Evolutionary conservation across 2,113 vertebrate species (phyloP).

Genomic region (Gasterosteus nipponicus): DNA sequence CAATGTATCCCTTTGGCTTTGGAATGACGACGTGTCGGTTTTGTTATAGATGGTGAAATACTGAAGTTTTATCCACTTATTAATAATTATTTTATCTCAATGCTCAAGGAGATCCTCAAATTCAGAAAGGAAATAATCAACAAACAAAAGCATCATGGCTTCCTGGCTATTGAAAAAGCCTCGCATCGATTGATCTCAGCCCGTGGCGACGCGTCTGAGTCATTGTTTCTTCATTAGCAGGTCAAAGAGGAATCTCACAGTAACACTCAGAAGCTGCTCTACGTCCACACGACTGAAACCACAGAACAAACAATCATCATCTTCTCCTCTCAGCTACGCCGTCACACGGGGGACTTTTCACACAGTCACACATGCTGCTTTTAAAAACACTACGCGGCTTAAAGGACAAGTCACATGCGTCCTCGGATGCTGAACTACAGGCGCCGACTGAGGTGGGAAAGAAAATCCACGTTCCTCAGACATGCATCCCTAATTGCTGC

Average conservation of each 20-base stretch:
- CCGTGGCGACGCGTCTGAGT: neutral
- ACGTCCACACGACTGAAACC: neutral
- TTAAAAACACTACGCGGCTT: neutral
- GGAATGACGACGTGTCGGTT: neutral
- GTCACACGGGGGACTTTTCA: neutral
- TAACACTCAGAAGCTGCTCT: neutral
- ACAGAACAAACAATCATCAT: neutral
- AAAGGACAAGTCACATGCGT: neutral
- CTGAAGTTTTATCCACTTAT: neutral
- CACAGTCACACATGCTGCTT: neutral
- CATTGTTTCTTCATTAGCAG: constrained; percentile 43
- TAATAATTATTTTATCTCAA: neutral
- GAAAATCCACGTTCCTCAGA: neutral
- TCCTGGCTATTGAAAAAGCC: neutral
- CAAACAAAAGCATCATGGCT: neutral
- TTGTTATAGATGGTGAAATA: neutral
- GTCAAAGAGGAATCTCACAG: constrained; percentile 70
- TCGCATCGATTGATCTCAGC: neutral
- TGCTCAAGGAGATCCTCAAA: neutral
- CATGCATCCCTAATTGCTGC: no score
- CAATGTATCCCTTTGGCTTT: neutral
- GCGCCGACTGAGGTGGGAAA: neutral
- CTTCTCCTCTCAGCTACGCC: neutral
- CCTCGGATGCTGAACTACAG: neutral
- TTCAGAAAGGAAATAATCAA: neutral